Evolutionary conservation across 1,140 invertebrate species (phyloP).

Genomic region (Ceratina japonica): DNA sequence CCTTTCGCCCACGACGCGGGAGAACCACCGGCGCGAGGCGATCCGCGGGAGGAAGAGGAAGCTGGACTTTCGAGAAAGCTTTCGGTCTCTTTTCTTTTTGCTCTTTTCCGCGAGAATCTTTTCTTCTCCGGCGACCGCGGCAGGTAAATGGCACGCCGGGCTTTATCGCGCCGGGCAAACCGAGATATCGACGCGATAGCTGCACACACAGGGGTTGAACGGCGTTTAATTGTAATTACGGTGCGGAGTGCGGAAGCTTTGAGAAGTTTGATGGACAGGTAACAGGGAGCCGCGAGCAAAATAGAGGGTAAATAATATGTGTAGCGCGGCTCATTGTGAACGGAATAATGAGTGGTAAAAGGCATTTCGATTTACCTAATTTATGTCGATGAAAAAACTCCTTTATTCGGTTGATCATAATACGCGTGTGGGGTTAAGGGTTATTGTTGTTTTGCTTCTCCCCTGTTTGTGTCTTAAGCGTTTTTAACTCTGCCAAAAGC

Average conservation of each 20-base stretch:
- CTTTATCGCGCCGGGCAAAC: constrained; percentile 14
- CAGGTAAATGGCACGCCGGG: constrained; percentile 50
- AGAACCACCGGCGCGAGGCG: constrained; percentile 42
- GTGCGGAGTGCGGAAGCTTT: not conserved
- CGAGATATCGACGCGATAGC: not conserved
- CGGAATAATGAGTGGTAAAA: not conserved
- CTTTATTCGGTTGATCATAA: no score
- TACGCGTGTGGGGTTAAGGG: no score
- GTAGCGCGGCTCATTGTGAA: not conserved
- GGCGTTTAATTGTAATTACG: constrained; percentile 18
- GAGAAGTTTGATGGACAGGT: not conserved
- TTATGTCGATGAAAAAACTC: no score
- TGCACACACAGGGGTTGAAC: not conserved
- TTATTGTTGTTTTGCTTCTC: no score
- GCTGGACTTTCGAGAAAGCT: constrained; percentile 57
- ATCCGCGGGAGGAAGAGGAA: constrained; percentile 47
- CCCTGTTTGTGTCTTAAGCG: no score
- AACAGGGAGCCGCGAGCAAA: not conserved
- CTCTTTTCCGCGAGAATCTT: constrained; percentile 32
- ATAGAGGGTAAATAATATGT: not conserved
- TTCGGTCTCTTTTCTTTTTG: constrained; percentile 37
- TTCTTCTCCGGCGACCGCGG: constrained; percentile 52
- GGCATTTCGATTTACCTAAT: not conserved
- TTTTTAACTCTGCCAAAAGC: no score
- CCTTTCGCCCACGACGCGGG: constrained; percentile 72